Evolutionary conservation across 2,797 vertebrate genomes (phyloP).

Genomic region (Xyrichtys novacula): DNA sequence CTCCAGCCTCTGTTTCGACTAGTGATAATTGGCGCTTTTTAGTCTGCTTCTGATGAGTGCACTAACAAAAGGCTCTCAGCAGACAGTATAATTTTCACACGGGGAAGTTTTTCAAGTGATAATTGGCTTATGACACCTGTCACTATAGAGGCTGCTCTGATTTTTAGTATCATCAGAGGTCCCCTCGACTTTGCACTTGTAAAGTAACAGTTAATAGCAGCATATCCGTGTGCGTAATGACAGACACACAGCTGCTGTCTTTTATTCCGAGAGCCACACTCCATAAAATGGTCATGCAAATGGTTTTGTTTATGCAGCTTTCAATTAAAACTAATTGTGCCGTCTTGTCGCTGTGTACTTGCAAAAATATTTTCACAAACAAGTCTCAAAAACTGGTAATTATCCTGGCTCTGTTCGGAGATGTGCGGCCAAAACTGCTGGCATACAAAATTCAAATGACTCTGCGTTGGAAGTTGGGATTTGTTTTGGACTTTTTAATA

Average conservation of each 20-base stretch:
- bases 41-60: conserved; percentile 42
- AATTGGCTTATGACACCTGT: conserved; percentile 65
- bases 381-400: conserved; percentile 8
- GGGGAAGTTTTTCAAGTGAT: conserved; percentile 50
- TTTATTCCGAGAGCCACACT: conserved; percentile 21
- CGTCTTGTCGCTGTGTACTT: conserved; percentile 27
- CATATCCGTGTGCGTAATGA: conserved; percentile 16
- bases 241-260: conserved; percentile 35
- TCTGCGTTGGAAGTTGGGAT: background rate
- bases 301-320: conserved; percentile 23
- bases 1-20: conserved; percentile 25
- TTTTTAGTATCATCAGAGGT: conserved; percentile 53
- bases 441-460: background rate
- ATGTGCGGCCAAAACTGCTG: background rate
- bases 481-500: background rate
- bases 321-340: conserved; percentile 47
- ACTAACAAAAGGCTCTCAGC: conserved; percentile 56
- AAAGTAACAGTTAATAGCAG: conserved; percentile 49
- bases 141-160: conserved; percentile 53
- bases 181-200: conserved; percentile 36
- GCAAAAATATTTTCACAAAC: conserved; percentile 19
- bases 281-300: conserved; percentile 17
- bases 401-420: conserved; percentile 4
- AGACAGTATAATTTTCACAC: conserved; percentile 53
- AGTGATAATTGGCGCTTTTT: conserved; percentile 58